Evolutionary conservation across 2,888 invertebrate genomes (phyloP).

Genomic region (Strigamia maritima): DNA sequence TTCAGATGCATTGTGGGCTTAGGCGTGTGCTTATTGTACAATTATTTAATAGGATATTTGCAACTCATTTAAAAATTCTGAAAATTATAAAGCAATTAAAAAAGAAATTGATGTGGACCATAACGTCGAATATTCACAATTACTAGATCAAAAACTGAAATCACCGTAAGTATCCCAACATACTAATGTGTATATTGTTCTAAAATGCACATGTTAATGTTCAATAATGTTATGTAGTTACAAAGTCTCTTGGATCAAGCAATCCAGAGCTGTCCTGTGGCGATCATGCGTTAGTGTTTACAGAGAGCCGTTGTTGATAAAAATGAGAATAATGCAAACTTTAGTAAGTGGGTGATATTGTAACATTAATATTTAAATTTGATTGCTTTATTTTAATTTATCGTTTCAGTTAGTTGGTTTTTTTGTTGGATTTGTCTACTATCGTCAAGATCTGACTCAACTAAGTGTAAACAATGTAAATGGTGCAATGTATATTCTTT

Average conservation of each 20-base stretch:
- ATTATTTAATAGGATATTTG: conserved; percentile 47
- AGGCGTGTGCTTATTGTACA: too few relatives aligned
- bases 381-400: not conserved
- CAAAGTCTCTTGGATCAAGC: conserved; percentile 77
- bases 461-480: conserved; percentile 92
- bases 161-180: not conserved
- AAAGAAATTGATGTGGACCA: not conserved
- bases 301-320: conserved; percentile 85
- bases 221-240: not conserved
- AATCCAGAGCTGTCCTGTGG: conserved; percentile 86
- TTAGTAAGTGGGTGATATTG: conserved; percentile 59
- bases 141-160: not conserved
- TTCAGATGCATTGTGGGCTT: not conserved
- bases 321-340: conserved; percentile 83
- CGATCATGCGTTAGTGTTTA: conserved; percentile 82
- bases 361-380: too few relatives aligned
- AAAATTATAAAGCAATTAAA: conserved; percentile 42
- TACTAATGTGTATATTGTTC: not conserved
- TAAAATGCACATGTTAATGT: not conserved
- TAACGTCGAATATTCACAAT: not conserved
- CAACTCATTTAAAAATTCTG: conserved; percentile 48
- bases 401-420: conserved; percentile 72
- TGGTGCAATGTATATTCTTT: conserved; percentile 83
- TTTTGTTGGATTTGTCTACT: conserved; percentile 83
- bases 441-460: conserved; percentile 74